A percentile compares a stretch with the other conserved stretches of the same genome.
phyloP scores from a whole-genome alignment of 2,888 invertebrate genomes.

The Macaria liturata region DNA sequence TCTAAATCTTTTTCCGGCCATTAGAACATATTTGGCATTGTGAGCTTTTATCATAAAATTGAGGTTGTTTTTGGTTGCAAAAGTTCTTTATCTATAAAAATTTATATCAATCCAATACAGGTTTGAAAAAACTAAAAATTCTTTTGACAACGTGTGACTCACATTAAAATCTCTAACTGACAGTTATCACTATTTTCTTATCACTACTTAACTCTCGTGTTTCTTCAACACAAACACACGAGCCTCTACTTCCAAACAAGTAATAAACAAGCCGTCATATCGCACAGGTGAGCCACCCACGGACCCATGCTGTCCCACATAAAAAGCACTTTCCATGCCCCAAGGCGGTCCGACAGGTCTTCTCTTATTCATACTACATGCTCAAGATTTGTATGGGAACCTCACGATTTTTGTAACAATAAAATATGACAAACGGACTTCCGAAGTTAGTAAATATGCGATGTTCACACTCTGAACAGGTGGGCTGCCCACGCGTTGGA shows the following conservation, averaged over 20 bases:
- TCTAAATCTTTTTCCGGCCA: no score
- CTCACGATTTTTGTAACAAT: slow-evolving; percentile 12
- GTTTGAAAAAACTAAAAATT: no score
- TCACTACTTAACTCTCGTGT: background rate
- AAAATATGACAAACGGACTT: slow-evolving; percentile 2
- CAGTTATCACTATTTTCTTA: background rate
- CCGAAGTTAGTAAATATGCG: slow-evolving; percentile 20
- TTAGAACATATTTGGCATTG: no score
- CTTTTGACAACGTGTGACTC: background rate
- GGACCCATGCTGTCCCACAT: slow-evolving; percentile 9
- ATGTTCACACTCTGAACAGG: slow-evolving; percentile 19
- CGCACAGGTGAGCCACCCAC: slow-evolving; percentile 16
- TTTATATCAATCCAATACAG: no score
- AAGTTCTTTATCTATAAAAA: no score
- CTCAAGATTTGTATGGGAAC: slow-evolving; percentile 22
- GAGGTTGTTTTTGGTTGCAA: no score
- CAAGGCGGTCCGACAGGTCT: slow-evolving; percentile 3
- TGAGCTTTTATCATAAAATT: no score
- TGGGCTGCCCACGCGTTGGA: slow-evolving; percentile 26
- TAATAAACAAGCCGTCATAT: slow-evolving; percentile 12
- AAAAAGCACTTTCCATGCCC: slow-evolving; percentile 17
- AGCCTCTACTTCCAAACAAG: slow-evolving; percentile 2
- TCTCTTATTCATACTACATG: background rate
- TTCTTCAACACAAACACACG: slow-evolving; percentile 4
- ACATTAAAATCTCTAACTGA: background rate